These are phyloP conservation scores for Zoanthus gigantus DNA, from an alignment of 92 coral and sea anemone species.

Conservation along the genomic window DNA sequence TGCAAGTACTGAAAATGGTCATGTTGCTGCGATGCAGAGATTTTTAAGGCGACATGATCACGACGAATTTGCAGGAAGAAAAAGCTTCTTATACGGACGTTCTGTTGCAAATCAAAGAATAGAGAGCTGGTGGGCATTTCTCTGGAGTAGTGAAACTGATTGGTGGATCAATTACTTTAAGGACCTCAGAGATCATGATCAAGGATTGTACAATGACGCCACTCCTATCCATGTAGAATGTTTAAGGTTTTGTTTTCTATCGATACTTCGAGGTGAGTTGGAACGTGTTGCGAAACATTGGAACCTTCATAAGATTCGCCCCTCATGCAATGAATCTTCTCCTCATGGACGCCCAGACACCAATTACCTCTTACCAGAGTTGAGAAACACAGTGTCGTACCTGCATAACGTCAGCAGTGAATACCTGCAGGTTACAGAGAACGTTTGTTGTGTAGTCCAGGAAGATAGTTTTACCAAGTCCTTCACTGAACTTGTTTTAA, in stretches of 20 bases:
- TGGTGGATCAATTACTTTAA: constrained; percentile 72
- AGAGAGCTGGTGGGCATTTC: constrained; percentile 64
- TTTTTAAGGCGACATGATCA: constrained; percentile 70
- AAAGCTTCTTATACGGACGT: constrained; percentile 61
- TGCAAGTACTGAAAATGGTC: constrained; percentile 75
- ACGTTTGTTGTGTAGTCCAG: constrained; percentile 62
- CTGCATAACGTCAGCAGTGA: constrained; percentile 44
- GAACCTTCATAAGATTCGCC: constrained; percentile 75
- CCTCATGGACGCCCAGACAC: constrained; percentile 72
- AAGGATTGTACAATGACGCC: constrained; percentile 62
- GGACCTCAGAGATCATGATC: constrained; percentile 28
- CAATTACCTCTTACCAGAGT: constrained; percentile 59
- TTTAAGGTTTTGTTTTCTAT: constrained; percentile 67
- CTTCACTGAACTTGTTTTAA: constrained; percentile 55
- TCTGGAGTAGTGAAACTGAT: constrained; percentile 44
- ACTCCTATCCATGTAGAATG: constrained; percentile 67
- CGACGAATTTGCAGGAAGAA: constrained; percentile 63
- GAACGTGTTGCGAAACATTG: constrained; percentile 27
- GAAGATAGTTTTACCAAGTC: constrained; percentile 44
- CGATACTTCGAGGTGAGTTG: not conserved
- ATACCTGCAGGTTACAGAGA: constrained; percentile 63
- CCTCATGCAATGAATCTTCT: constrained; percentile 67
- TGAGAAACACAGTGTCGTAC: constrained; percentile 55
- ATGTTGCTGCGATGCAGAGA: constrained; percentile 74
- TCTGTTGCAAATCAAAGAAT: constrained; percentile 68